Base-by-base conservation (phyloP, 2,888 invertebrate species). In the Selenia dentaria region DNA sequence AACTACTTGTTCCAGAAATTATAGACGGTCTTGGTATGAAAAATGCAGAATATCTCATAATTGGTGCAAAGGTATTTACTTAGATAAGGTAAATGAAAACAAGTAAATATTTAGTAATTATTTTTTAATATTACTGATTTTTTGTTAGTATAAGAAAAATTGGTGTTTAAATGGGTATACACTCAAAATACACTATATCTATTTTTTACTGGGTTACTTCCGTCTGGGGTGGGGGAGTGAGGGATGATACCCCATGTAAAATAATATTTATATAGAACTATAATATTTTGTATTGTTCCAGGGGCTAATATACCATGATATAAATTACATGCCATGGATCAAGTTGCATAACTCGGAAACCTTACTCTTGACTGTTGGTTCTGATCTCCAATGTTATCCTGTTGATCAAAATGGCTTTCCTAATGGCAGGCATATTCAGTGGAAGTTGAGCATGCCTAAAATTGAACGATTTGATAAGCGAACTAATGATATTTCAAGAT, bases 401-500 rank as follows among this genome's bases (percentile, higher is more conserved):
- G 52, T 71, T 20, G 71, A 77, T 32, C 74, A 54, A 22, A 75
- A 62, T 51, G 77, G 77, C 8, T 29, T 72, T 25, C 77, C 74
- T 39, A 51, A 63, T 42, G 64, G 69, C 48, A 70, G 58, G 38
- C 55, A 52, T 2, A 9, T 49, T 0, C 45, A 58, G 8, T 90
- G 90, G 90, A 72, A 56, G 37, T 4, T 81, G 37, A 59, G 76
- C 31, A 82, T 87, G 5, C 88, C 88, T 1, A 79, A 59, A 46
- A 64, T 81, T 4, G 51, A 55, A 33, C 70, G 84, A 48, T 51
- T 70, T 64, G 89, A 86, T 65, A 67, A 82, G 25, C 70, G 88
- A 24, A 90, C 86, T 10, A 83, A 87, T 78, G 90, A 90, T 57
- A 80, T 90, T 51, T 84, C 88, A 38, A 74, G 87, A 74, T 90